Evolutionary conservation across 2,888 invertebrate genomes (phyloP), one percentile per base, ranked within the genome.

Genomic region (Chloroclystis v-ata): DNA sequence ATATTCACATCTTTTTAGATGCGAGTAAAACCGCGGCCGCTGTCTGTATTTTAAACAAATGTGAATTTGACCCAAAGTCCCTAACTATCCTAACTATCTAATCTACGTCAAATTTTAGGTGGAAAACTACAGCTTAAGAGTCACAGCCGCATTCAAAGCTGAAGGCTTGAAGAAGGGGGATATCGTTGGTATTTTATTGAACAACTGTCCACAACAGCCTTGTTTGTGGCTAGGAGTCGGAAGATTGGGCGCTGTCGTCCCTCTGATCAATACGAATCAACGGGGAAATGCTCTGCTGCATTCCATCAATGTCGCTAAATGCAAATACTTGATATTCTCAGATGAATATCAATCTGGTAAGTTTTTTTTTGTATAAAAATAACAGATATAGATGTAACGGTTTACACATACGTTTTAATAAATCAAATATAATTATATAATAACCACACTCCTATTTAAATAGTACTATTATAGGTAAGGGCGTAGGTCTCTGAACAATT

Each of bases 191-290:
- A 81, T 99, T 16, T 90, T 97, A 59, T 90, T 98, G 82, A 97
- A 96, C 77, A 98, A 98, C 79, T 91, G 96, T 29, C 95, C 97
- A 0, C 96, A 99, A 75, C 96, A 94, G 76, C 94, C 98, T 0
- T 95, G 93, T 35, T 90, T 94, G 20, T 99, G 99, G 98, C 86
- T 99, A 54, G 99, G 98, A 0, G 89, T 97, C 43, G 93, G 96
- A 1, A 97, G 98, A 76, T 83, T 96, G 1, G 96, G 97, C 1
- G 90, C 94, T 0, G 90, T 97, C 28, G 90, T 94, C 0, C 97
- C 99, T 0, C 89, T 99, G 28, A 96, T 99, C 61, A 99, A 99
- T 77, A 96, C 95, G 39, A 98, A 99, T 79, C 91, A 97, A 60
- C 90, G 94, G 38, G 92, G 94, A 47, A 91, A 91, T 28, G 93